Evolutionary conservation across 2,113 vertebrate genomes (phyloP), one percentile per base, ranked within the genome.

Genomic region (Phasianus colchicus): DNA sequence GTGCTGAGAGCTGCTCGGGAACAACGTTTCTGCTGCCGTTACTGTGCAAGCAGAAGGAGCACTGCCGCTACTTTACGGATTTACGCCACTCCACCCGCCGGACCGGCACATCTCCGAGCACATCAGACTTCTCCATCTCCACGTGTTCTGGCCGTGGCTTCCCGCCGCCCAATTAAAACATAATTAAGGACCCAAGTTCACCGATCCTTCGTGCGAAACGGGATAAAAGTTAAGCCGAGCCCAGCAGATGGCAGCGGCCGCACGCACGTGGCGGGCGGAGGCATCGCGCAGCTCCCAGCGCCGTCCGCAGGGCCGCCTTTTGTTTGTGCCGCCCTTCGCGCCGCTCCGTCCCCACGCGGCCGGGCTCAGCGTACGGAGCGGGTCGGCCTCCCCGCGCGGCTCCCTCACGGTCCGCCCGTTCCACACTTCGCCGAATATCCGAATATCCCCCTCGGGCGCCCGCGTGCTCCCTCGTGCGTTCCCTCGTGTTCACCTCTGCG

Each of bases 161-260:
- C 84, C 40, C 80, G 52, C 69, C 65, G n/a, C 74, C 47, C 5
- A 11, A 29, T 14, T 0, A 5, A 67, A 36, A 57, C 43, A 38
- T 57, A n/a, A 60, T 10, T 4, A 40, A 42, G 24, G 6, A 9
- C 11, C 8, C 6, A 1, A 36, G 25, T 19, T 40, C 48, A 20
- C 4, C 4, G 17, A n/a, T 2, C 27, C 27, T 38, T 12, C 9
- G 19, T 5, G 40, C 5, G 30, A 42, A 52, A n/a, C 16, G n/a
- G 47, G 22, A 11, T 30, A 66, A 38, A 3, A 13, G 18, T 4
- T 21, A n/a, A 15, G 17, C 54, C 7, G 11, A 32, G 34, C 45
- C 95, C 96, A 95, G 95, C 86, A 97, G 96, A 86, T 97, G 96
- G 93, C 93, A 91, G 79, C 86, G 94, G 91, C 75, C 86, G 93